These are phyloP conservation scores for Drosophila limbata DNA, from an alignment of 2,888 invertebrate genomes.

Conservation along the genomic window DNA sequence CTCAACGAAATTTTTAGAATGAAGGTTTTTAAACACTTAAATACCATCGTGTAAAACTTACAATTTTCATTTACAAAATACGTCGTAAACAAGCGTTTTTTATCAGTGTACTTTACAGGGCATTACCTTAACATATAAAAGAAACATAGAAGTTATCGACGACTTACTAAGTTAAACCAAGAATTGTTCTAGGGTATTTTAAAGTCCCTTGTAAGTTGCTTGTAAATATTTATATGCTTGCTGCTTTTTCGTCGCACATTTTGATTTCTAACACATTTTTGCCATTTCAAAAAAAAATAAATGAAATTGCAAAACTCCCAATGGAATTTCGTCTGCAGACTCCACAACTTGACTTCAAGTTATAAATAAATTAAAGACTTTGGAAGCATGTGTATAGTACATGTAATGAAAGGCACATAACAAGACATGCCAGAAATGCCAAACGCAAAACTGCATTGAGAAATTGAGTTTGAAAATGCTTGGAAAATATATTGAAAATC, in stretches of 20 bases:
- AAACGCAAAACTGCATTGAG: slow-evolving; percentile 10
- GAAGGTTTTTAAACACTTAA: no score
- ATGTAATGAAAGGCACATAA: neutral
- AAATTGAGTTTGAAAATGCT: slow-evolving; percentile 1
- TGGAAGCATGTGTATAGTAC: neutral
- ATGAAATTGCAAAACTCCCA: slow-evolving; percentile 3
- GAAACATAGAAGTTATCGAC: no score
- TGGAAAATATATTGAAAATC: slow-evolving; percentile 11
- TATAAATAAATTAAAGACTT: slow-evolving; percentile 38
- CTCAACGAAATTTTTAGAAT: no score
- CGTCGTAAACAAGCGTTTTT: no score
- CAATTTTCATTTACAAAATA: neutral
- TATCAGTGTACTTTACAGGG: no score
- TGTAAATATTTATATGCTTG: neutral
- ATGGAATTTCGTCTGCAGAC: slow-evolving; percentile 45
- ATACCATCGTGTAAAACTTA: neutral
- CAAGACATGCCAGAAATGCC: slow-evolving; percentile 2
- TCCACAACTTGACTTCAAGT: slow-evolving; percentile 9
- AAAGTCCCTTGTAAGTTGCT: neutral
- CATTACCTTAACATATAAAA: no score
- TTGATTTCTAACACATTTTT: slow-evolving; percentile 67
- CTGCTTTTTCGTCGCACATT: slow-evolving; percentile 27
- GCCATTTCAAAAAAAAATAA: slow-evolving; percentile 31
- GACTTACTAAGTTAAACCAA: neutral
- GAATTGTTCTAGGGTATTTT: neutral